Conservation (phyloP, 2,797 vertebrate species). For the Salarias fasciatus region DNA sequence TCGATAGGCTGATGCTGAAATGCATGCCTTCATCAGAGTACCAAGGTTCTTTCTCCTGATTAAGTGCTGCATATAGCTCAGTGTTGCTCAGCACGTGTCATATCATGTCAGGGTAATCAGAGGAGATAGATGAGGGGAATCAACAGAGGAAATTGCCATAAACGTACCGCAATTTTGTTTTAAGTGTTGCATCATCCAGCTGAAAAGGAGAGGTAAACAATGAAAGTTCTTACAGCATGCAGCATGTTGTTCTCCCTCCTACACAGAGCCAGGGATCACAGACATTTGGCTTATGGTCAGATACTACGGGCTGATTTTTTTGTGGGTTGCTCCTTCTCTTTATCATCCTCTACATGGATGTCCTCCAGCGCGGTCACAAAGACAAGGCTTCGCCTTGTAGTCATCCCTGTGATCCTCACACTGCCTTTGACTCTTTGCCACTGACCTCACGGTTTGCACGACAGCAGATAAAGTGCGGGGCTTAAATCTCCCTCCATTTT, state of each 20-base stretch:
- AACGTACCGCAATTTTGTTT: slow-evolving; percentile 10
- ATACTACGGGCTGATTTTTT: slow-evolving; percentile 7
- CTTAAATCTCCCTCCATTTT: slow-evolving; percentile 34
- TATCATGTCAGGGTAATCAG: slow-evolving; percentile 7
- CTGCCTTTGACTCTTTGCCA: slow-evolving; percentile 32
- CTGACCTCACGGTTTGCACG: slow-evolving; percentile 37
- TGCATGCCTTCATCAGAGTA: neutral
- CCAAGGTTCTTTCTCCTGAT: slow-evolving; percentile 9
- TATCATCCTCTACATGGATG: slow-evolving; percentile 24
- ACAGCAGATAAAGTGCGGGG: slow-evolving; percentile 27
- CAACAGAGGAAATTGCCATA: slow-evolving; percentile 19
- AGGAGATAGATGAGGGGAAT: slow-evolving; percentile 32
- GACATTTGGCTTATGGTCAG: neutral
- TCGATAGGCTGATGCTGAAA: neutral
- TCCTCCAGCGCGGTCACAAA: slow-evolving; percentile 17
- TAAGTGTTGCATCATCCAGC: slow-evolving; percentile 24
- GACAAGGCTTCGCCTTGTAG: slow-evolving; percentile 29
- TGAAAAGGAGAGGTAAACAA: slow-evolving; percentile 20
- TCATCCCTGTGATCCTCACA: slow-evolving; percentile 28
- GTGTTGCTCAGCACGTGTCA: slow-evolving; percentile 18
- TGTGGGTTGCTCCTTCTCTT: slow-evolving; percentile 12
- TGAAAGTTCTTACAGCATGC: slow-evolving; percentile 6
- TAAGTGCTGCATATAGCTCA: neutral
- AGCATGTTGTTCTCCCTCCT: neutral
- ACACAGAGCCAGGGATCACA: neutral